Base-by-base conservation (phyloP, 53 echinoderm and acorn worm genomes). In the Henricia sp. region DNA sequence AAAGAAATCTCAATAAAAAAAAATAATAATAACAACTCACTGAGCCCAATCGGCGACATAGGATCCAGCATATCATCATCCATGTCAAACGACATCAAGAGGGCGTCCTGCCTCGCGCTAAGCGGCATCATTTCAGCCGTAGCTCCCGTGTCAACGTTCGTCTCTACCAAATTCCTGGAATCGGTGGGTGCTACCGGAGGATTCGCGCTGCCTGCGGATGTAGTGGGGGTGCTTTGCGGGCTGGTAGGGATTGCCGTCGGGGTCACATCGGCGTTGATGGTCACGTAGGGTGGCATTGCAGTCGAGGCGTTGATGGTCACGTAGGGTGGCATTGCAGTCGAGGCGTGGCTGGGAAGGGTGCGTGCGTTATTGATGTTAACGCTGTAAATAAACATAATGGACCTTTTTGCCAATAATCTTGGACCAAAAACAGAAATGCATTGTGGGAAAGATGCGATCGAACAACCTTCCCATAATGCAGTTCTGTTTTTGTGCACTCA, bases 71-170 rank as follows among this genome's bases (percentile, higher is more conserved):
- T 71, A 9, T 88, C 82, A 30, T 77, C 80, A 9, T 84, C 76
- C 37, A 70, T 48, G 27, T 63, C 76, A 1, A 87, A 37, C 10
- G 84, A 64, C 19, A 72, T 74, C 2, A 84, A 72, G 2, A 75
- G 67, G 27, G 36, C 28, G 6, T 63, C 78, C 24, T 25, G 68
- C 36, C 86, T 69, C 1, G 72, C 54, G 36, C 33, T 68, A 38
- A 50, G 67, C 33, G 70, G 58, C 37, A 66, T 59, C 55, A 95
- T 78, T 88, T 92, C 95, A 6, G 95, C 87, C 35, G 92, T 96
- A 9, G 96, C 91, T n/a, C 96, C 96, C 6, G 96, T 96, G 75
- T 96, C 96, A 0, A 96, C 87, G 59, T 96, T 93, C 1, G 93
- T 96, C 71, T 96, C 96, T 0, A 90, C 90, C 39, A 95, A 70